Evolutionary conservation across 2,888 invertebrate species (phyloP), one percentile per base, ranked within the genome.

Genomic region (Dioctria linearis): DNA sequence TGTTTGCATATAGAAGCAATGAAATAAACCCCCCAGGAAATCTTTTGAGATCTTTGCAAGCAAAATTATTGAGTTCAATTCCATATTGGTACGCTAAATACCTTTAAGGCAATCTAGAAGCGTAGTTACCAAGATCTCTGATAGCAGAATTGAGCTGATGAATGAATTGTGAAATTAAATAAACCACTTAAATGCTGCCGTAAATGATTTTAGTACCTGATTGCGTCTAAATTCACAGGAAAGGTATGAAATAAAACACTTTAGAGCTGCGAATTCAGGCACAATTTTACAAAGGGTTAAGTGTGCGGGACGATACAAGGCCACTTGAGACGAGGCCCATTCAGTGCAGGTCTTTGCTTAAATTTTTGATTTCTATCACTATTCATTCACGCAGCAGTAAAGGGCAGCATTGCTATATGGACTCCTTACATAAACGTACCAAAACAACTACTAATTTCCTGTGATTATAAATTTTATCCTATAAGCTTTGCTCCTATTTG

Each of bases 161-260:
- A 59, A 39, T 61, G 46, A 63, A 80, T 82, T 61, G 80, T 78
- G 37, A 66, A 66, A 78, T 67, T 82, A 82, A 82, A 82, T 80
- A 80, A 84, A 76, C 63, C 69, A 57, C 37, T 67, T 43, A n/a
- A 71, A 73, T 81, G 73, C 69, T 11, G 49, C 69, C 83, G 43
- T 84, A 86, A 85, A 84, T 84, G 84, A 85, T 83, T 82, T 81
- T 80, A 59, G 79, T 84, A 84, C 57, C 76, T 49, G 49, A 63
- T 25, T 76, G 87, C 86, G 87, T 86, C 86, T 84, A 86, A 88
- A 86, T 87, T 88, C 87, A 88, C 88, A 86, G 87, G 86, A 86
- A 86, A 88, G 88, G 88, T 87, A 87, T 86, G 85, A 88, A 87
- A 84, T 85, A 85, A 86, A 88, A 88, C 88, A 88, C 88, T 88